phyloP scores from a whole-genome alignment of 2,888 invertebrate genomes.

The Heliconius hortense region DNA sequence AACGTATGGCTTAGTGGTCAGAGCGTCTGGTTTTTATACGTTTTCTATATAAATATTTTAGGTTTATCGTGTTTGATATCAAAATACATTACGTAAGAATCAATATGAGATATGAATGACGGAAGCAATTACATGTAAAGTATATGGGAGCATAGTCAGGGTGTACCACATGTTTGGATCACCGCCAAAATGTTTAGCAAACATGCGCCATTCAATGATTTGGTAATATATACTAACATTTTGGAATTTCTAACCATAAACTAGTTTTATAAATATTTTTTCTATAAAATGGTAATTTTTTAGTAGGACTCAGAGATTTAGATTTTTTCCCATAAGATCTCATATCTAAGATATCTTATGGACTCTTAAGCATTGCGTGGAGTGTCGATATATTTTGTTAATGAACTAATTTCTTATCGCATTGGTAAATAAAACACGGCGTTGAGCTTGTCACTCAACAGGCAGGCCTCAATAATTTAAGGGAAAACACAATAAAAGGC shows the following conservation, averaged over 20 bases:
- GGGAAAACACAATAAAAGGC: too few relatives aligned
- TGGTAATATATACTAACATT: conserved; percentile 1
- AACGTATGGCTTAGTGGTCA: too few relatives aligned
- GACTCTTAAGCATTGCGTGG: too few relatives aligned
- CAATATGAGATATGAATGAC: conserved; percentile 27
- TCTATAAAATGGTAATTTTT: too few relatives aligned
- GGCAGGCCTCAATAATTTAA: too few relatives aligned
- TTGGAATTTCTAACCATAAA: neutral
- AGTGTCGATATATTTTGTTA: neutral
- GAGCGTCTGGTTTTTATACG: too few relatives aligned
- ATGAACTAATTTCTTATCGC: neutral
- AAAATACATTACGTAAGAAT: conserved; percentile 4
- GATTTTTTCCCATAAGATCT: too few relatives aligned
- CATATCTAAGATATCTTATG: too few relatives aligned
- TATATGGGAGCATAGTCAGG: conserved; percentile 30
- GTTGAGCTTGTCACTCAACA: too few relatives aligned
- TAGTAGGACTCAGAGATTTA: too few relatives aligned
- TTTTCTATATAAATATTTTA: neutral
- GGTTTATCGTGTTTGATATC: conserved; percentile 5
- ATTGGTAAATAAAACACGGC: too few relatives aligned
- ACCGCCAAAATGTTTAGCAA: conserved; percentile 53
- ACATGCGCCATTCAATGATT: conserved; percentile 39
- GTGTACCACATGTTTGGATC: conserved; percentile 45
- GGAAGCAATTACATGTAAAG: conserved; percentile 30
- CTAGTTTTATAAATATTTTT: too few relatives aligned